Evolutionary conservation across 2,797 vertebrate species (phyloP), one percentile per base, ranked within the genome.

Genomic region (Lithobates pipiens): DNA sequence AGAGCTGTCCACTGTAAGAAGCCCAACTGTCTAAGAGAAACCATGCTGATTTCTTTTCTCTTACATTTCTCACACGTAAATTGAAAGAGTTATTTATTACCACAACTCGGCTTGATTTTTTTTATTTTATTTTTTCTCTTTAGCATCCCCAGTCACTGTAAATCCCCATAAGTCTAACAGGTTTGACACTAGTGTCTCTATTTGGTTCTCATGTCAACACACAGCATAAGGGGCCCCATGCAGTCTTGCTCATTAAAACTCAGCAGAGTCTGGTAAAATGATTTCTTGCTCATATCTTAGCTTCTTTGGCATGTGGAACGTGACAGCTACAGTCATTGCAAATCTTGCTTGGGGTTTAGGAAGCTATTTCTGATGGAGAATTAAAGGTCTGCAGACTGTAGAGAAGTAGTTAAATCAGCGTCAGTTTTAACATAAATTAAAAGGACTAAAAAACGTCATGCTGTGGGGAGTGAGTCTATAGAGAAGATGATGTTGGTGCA

Each of bases 241-340:
- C 75, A 77, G 82, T 61, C 82, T 21, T 71, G 75, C 82, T 84
- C 82, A 84, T 84, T 84, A 84, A 84, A 84, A 77, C 65, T 23
- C 67, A 77, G 70, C 71, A 27, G 61, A 50, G 75, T 29, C 65
- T 72, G 82, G 72, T 84, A 84, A 77, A 75, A 84, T 84, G 39
- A 84, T 84, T 84, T 84, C 82, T 84, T 84, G 68, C 82, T 77
- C 82, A 70, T 77, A 84, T 84, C 82, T 84, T 84, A n/a, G 63
- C 65, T 84, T 74, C 77, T 70, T 84, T 84, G 75, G 74, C 82
- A 84, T 84, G 82, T 84, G 82, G 82, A 84, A 84, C 82, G 75
- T 84, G 82, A 77, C 82, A 84, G 82, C 46, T 84, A 84, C 68
- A 84, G 70, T 77, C 82, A 84, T n/a, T 32, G 34, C 34, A 5